These are phyloP conservation scores for Oryctes rhinoceros DNA, from an alignment of 1,140 invertebrate species.

Conservation along the genomic window DNA sequence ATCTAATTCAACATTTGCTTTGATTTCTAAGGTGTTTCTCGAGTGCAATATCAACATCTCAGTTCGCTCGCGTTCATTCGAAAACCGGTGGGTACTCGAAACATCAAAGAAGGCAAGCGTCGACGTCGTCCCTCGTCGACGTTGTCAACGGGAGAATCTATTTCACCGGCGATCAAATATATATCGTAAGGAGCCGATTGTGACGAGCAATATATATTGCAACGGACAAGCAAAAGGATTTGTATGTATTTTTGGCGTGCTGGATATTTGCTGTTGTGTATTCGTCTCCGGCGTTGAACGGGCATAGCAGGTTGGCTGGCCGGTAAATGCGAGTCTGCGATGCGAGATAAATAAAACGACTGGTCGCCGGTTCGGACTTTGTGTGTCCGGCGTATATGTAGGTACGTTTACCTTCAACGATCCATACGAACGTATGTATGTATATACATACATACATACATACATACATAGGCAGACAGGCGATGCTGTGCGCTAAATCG, in stretches of 20 bases:
- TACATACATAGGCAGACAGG: background rate
- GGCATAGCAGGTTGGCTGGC: background rate
- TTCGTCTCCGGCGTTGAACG: background rate
- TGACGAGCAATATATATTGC: slow-evolving; percentile 39
- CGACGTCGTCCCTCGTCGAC: slow-evolving; percentile 1
- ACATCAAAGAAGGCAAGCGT: slow-evolving; percentile 23
- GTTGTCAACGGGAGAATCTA: slow-evolving; percentile 38
- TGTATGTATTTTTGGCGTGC: slow-evolving; percentile 16
- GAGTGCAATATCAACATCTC: slow-evolving; percentile 41
- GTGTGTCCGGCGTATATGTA: slow-evolving; percentile 6
- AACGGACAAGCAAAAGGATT: slow-evolving; percentile 22
- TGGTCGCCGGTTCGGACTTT: background rate
- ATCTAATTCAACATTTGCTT: slow-evolving; percentile 43
- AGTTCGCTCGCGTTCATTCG: slow-evolving; percentile 21
- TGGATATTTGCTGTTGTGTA: slow-evolving; percentile 1
- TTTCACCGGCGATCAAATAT: slow-evolving; percentile 39
- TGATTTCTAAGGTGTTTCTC: slow-evolving; percentile 41
- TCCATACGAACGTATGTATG: background rate
- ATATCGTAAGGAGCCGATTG: slow-evolving; percentile 23
- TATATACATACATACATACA: background rate
- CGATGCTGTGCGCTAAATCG: slow-evolving; percentile 15
- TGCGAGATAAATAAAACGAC: slow-evolving; percentile 30
- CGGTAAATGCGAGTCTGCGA: background rate
- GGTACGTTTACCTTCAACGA: background rate
- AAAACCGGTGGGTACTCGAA: slow-evolving; percentile 35